phyloP scores from a whole-genome alignment of 2,113 vertebrate genomes.

The Synodontis membranacea region DNA sequence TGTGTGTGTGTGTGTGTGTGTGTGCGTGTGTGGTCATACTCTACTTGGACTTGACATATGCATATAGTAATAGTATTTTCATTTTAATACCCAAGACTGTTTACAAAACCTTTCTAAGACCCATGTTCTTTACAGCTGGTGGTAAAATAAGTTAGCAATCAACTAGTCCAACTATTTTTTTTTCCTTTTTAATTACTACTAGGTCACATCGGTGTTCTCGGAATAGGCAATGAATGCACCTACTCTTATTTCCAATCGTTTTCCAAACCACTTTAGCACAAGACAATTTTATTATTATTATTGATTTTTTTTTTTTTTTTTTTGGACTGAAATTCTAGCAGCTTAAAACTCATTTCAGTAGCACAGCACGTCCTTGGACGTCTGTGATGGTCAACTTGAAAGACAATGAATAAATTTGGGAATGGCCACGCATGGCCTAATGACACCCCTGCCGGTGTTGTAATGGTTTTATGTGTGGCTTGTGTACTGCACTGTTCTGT shows the following conservation, averaged over 20 bases:
- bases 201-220: neutral
- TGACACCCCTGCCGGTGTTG: neutral
- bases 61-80: slow-evolving; percentile 24
- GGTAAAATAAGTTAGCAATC: slow-evolving; percentile 6
- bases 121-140: neutral
- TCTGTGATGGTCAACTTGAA: neutral
- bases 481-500: slow-evolving; percentile 19
- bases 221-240: slow-evolving; percentile 4
- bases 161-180: neutral
- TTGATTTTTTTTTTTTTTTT: no score
- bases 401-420: slow-evolving; percentile 3
- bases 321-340: neutral
- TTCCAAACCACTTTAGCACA: neutral
- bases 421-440: neutral
- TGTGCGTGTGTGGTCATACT: neutral
- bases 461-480: slow-evolving; percentile 28
- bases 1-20: slow-evolving; percentile 16
- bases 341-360: neutral
- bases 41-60: slow-evolving; percentile 16
- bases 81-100: slow-evolving; percentile 13
- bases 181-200: neutral
- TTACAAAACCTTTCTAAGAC: slow-evolving; percentile 11
- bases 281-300: no score
- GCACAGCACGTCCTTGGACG: neutral
- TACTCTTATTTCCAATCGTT: neutral